Evolutionary conservation across 2,797 vertebrate species (phyloP), one percentile per base, ranked within the genome.

Genomic region (Enteromius paludinosus): DNA sequence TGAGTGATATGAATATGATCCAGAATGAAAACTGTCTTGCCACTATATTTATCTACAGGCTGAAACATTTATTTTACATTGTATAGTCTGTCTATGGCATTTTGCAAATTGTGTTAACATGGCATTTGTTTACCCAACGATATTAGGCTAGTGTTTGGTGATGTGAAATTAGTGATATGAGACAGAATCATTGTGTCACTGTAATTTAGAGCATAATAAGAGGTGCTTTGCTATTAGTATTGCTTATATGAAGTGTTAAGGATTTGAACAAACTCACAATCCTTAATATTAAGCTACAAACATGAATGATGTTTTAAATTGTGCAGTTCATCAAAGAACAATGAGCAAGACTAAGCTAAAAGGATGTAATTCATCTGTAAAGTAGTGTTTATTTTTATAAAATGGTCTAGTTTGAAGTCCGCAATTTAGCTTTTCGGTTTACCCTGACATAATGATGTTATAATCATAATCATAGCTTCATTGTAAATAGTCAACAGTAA

Each of bases 1-100:
- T 61, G 41, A 70, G 41, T 77, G 65, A 83, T 70, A 83, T 83
- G 1, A 77, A 77, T 77, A 47, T 62, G 35, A 69, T 43, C 41
- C 35, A 56, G 49, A 82, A 82, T 75, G 9, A 59, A 76, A 71
- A 33, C 45, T 49, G 59, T 61, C 15, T 59, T 61, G 61, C 30
- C 35, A 41, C 33, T 62, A 66, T 30, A 52, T 82, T 66, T 75
- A 33, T 45, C 38, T 61, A 38, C 56, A 73, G 33, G 38, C 41
- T 41, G 14, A 70, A 28, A 70, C 41, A 38, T 76, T 59, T 59
- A 69, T 59, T 65, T 65, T 47, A 71, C 28, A 75, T 30, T 1
- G 1, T 30, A 66, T 66, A 47, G 33, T 4, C 14, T 7, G 18
- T n/a, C 28, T 15, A 17, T 35, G 35, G 18, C 23, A 54, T 38